Conservation (phyloP, 2,113 vertebrate genomes). For the Martes martes region DNA sequence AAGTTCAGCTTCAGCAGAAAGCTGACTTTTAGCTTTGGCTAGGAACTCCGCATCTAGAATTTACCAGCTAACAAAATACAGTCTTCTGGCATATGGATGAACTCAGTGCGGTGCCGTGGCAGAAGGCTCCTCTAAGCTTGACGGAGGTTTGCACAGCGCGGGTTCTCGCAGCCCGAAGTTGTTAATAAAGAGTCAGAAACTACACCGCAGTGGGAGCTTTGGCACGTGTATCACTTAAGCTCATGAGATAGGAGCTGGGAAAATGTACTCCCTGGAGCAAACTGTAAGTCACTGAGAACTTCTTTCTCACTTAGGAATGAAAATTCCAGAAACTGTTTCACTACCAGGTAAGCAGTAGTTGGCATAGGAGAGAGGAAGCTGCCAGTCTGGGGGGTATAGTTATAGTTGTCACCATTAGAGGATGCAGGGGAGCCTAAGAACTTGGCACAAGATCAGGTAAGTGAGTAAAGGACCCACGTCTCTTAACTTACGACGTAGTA, state of each 20-base stretch:
- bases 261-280: not conserved
- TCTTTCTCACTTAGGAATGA: slow-evolving; percentile 47
- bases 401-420: not conserved
- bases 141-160: not conserved
- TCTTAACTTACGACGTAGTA: not conserved
- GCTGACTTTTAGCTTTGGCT: not conserved
- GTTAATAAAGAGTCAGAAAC: not conserved
- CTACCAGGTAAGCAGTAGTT: slow-evolving; percentile 24
- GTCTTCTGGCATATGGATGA: not conserved
- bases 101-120: not conserved
- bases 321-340: slow-evolving; percentile 15
- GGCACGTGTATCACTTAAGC: not conserved
- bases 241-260: not conserved
- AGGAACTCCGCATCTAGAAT: not conserved
- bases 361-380: not conserved
- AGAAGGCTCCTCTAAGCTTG: not conserved
- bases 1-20: not conserved
- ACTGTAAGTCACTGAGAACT: not conserved
- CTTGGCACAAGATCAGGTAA: not conserved
- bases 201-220: not conserved
- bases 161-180: not conserved
- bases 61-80: not conserved
- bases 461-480: not conserved
- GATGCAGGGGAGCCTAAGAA: not conserved
- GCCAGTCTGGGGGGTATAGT: not conserved